Evolutionary conservation across 1,140 invertebrate genomes (phyloP).

Genomic region (Conus betulinus): DNA sequence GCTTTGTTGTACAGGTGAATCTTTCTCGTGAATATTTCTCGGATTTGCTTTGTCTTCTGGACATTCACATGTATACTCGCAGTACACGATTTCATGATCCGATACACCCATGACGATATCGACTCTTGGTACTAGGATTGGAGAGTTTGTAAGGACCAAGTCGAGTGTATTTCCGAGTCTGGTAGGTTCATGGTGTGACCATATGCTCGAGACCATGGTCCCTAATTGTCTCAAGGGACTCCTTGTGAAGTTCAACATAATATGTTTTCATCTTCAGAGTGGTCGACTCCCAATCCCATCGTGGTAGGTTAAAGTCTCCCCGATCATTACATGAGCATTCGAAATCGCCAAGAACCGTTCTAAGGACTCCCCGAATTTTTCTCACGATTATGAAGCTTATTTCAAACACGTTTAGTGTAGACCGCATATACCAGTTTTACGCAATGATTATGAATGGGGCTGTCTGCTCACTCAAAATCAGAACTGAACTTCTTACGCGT

Average conservation of each 20-base stretch:
- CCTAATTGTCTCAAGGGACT: not conserved
- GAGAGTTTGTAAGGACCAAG: not conserved
- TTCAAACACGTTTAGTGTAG: no score
- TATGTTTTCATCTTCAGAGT: not conserved
- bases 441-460: no score
- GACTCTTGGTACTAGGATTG: not conserved
- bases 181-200: not conserved
- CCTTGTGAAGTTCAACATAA: not conserved
- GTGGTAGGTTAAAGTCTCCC: no score
- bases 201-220: not conserved
- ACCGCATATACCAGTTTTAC: no score
- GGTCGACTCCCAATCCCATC: no score
- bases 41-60: not conserved
- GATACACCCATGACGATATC: not conserved
- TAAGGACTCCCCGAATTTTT: no score
- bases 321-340: no score
- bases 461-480: no score
- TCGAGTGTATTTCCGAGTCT: not conserved
- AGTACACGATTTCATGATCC: constrained; percentile 8
- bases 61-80: not conserved
- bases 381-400: no score
- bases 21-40: no score
- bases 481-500: no score
- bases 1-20: constrained; percentile 11
- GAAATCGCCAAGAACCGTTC: no score